Evolutionary conservation across 2,797 vertebrate genomes (phyloP), one percentile per base, ranked within the genome.

Genomic region (Glyptemys insculpta): DNA sequence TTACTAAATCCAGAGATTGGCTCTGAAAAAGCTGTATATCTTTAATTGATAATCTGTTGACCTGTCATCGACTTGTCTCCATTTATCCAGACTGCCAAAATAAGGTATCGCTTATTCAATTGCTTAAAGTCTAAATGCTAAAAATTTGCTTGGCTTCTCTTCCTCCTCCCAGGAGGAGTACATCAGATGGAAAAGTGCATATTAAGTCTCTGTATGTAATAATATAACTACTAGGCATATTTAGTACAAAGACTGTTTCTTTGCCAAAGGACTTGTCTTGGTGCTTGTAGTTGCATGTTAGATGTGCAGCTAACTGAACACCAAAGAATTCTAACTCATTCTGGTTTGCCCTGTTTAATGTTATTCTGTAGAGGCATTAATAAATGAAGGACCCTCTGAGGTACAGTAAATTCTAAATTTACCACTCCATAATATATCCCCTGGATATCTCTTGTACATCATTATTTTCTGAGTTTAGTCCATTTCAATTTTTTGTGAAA

Each of bases 381-480:
- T 76, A 93, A 96, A 85, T 78, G 92, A 47, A 4, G 86, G 50
- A 92, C 53, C 47, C 44, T 91, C 80, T 37, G 23, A 62, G 19
- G 59, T 92, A 79, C 19, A 1, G 3, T 23, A 56, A 41, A 5
- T 82, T 93, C 92, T 44, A 80, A 89, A 91, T 85, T 54, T 54
- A 91, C 62, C 49, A 6, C 57, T 87, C 56, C 41, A 5, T 90
- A 95, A 94, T 86, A 50, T 93, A 91, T 37, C 59, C 29, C 54
- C n/a, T 44, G 50, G 79, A 83, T 65, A 81, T 86, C 80, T 96
- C 92, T 74, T 87, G 50, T 88, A 62, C 25, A 85, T 87, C 53
- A 85, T 87, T 91, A 68, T 52, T 90, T 94, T 88, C 44, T 88
- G 84, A 85, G 59, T 2, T 87, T 93, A 89, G 62, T 62, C 62